These are phyloP conservation scores for Andrena fulva DNA, from an alignment of 2,888 invertebrate species.

Conservation along the genomic window DNA sequence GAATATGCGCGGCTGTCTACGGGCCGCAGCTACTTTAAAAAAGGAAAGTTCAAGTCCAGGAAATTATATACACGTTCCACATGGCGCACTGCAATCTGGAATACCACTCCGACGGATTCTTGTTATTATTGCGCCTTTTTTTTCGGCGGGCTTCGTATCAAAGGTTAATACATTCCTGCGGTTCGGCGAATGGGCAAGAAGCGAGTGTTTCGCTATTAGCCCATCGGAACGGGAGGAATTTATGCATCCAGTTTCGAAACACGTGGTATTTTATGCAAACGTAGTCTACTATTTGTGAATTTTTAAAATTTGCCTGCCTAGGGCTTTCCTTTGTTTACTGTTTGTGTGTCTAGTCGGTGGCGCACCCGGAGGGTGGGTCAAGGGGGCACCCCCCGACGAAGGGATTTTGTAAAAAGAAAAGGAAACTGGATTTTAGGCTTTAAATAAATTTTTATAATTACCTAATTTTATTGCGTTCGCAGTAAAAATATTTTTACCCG, in stretches of 20 bases:
- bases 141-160: neutral
- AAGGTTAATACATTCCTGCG: constrained; percentile 19
- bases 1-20: constrained; percentile 1
- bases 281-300: no score
- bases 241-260: neutral
- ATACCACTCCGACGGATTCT: neutral
- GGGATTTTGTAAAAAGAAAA: no score
- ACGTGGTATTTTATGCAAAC: neutral
- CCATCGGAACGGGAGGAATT: neutral
- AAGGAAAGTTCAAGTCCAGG: neutral
- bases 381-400: no score
- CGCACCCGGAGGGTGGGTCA: no score
- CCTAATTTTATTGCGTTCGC: no score
- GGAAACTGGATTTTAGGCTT: no score
- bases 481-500: no score
- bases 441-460: no score
- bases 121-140: constrained; percentile 17
- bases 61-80: constrained; percentile 32
- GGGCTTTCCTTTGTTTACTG: neutral
- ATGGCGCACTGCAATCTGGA: constrained; percentile 1
- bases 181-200: neutral
- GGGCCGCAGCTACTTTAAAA: neutral
- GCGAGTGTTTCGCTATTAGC: neutral
- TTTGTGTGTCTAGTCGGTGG: no score
- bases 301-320: neutral